Evolutionary conservation across 2,797 vertebrate genomes (phyloP), one percentile per base, ranked within the genome.

Genomic region (Sebastes steindachneri): DNA sequence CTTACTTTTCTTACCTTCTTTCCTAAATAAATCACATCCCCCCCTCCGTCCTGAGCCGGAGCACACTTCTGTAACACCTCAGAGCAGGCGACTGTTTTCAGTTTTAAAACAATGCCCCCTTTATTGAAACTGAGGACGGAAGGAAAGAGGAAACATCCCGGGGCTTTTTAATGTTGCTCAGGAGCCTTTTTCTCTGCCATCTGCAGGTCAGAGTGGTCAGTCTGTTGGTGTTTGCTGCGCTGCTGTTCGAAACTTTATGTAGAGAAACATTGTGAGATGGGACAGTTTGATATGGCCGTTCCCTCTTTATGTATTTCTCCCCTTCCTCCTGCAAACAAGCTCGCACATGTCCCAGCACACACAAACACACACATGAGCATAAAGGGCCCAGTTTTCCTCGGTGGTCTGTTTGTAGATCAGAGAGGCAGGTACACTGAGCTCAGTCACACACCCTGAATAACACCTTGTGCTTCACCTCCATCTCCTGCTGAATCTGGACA

Each of bases 21-120:
- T 55, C 37, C 28, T n/a, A 71, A 68, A 76, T 79, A 64, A 85
- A 77, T 80, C 75, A 63, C 45, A 54, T 23, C 64, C n/a, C 63
- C 15, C 53, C 25, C 75, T 37, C 60, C 7, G 0, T 23, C 29
- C 35, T 53, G 68, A 81, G 80, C 77, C 82, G 76, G 63, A 73
- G 31, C 81, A 88, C 84, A 84, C 87, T 78, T 75, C 75, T 71
- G 68, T 65, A 89, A 90, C 90, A 92, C 92, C 84, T 88, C 80
- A 25, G 77, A 87, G 76, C 77, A n/a, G 68, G 55, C 21, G 51
- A 82, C 86, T 90, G 85, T 79, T 83, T 88, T 85, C 80, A 73
- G 25, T 87, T 89, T 75, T 59, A 57, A 82, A 89, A 92, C 94
- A 93, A 90, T 92, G 82, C 58, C 75, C 48, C 19, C 91, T 91